Base-by-base conservation (phyloP, 2,888 invertebrate species). In the Scaptomyza tumidula region DNA sequence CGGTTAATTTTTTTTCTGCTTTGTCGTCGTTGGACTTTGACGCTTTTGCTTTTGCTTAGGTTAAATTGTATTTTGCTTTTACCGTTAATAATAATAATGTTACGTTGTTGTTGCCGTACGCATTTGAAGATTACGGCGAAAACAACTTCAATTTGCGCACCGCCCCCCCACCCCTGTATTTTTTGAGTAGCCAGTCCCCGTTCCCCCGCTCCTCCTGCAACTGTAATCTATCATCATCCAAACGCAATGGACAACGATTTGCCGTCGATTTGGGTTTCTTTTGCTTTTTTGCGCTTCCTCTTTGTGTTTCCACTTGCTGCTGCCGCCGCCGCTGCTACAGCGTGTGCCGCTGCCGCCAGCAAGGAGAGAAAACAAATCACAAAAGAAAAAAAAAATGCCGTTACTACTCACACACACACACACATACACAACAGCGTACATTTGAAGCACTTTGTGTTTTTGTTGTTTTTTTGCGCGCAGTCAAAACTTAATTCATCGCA, bases 401-500 rank as follows among this genome's bases (percentile, higher is more conserved):
- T 75, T 75, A 78, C 74, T 59, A 62, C 56, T 57, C 49, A 41
- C 24, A 44, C 29, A 61, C 53, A 46, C 39, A 53, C 33, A 37
- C 14, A 41, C 37, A 37, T n/a, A 65, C 31, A 61, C 14, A 50
- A 24, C 24, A 0, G 3, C 2, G 43, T 1, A 35, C 46, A 57
- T 41, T 57, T 53, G 10, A 56, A 61, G 54, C 68, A 69, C 48
- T 64, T 49, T 39, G 19, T 60, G 48, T 53, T 52, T 52, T 60
- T 39, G n/a, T n/a, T n/a, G n/a, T 44, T 57, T 45, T 71, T 70
- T 68, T 66, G 72, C 67, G 73, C 73, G 62, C 75, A 66, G 65
- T 57, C 78, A 72, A 78, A 83, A 79, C 67, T 86, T 85, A 87
- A 87, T 86, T 86, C 81, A 80, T 73, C 67, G 75, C 79, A 78